Percentiles rank a stretch among this genome's conserved stretches.
Evolutionary conservation across 2,888 invertebrate genomes (phyloP).

Genomic region (Idaea dimidiata): DNA sequence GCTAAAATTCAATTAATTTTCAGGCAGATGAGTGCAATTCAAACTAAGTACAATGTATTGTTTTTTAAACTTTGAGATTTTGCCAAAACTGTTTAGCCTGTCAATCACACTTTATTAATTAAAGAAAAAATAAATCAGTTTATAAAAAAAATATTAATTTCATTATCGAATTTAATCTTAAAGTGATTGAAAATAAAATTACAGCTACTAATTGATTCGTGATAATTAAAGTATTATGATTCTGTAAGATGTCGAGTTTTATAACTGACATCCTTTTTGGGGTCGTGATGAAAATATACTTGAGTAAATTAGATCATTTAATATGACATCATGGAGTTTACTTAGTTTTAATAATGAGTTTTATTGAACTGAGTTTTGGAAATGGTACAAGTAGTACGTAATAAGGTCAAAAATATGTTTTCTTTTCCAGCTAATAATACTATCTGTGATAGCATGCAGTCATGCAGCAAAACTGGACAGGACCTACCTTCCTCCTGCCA

Average conservation of each 20-base stretch:
- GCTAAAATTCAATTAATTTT: too few relatives aligned
- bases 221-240: conserved; percentile 7
- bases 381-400: neutral
- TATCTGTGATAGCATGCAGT: conserved; percentile 64
- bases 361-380: neutral
- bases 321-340: conserved; percentile 1
- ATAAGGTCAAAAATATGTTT: conserved; percentile 3
- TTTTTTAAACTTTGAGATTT: too few relatives aligned
- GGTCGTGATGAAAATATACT: neutral
- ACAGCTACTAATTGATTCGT: conserved; percentile 12
- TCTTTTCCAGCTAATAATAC: conserved; percentile 60
- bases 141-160: conserved; percentile 4
- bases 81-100: too few relatives aligned
- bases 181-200: neutral
- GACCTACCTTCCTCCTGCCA: conserved; percentile 68
- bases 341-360: conserved; percentile 3
- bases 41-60: too few relatives aligned
- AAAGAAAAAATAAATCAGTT: neutral
- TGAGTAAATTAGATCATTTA: conserved; percentile 6
- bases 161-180: neutral
- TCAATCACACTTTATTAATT: too few relatives aligned
- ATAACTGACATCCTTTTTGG: neutral
- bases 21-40: too few relatives aligned
- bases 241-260: neutral
- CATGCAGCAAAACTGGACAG: conserved; percentile 71